Evolutionary conservation across 2,113 vertebrate species (phyloP).

Genomic region (Cyanoderma ruficeps): DNA sequence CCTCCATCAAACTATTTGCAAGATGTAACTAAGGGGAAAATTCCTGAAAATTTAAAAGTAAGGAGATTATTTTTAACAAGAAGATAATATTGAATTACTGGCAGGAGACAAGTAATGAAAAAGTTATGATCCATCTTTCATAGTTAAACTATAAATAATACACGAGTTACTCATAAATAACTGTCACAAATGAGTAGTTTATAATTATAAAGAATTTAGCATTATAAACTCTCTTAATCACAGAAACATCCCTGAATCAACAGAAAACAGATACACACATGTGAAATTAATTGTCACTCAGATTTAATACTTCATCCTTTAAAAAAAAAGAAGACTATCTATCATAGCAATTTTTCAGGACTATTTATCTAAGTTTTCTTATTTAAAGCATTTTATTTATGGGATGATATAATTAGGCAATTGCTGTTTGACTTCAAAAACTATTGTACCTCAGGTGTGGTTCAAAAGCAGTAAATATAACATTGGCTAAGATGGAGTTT

Average conservation of each 20-base stretch:
- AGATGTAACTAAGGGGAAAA: background rate
- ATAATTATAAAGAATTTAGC: background rate
- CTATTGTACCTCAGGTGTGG: background rate
- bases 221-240: background rate
- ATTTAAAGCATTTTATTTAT: background rate
- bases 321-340: background rate
- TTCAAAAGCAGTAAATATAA: background rate
- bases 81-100: background rate
- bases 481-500: background rate
- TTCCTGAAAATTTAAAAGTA: background rate
- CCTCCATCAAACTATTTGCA: background rate
- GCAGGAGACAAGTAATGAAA: background rate
- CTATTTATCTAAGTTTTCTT: background rate
- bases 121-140: background rate
- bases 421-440: background rate
- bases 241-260: background rate
- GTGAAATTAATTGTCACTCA: background rate
- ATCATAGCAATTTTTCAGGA: background rate
- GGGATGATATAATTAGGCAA: background rate
- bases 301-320: background rate
- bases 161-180: background rate
- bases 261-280: background rate
- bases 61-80: background rate
- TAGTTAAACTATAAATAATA: background rate
- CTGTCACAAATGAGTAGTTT: background rate